Percentiles rank a stretch among this genome's conserved stretches.
phyloP scores from a whole-genome alignment of 1,140 invertebrate genomes.

The Drosophila oshimai region DNA sequence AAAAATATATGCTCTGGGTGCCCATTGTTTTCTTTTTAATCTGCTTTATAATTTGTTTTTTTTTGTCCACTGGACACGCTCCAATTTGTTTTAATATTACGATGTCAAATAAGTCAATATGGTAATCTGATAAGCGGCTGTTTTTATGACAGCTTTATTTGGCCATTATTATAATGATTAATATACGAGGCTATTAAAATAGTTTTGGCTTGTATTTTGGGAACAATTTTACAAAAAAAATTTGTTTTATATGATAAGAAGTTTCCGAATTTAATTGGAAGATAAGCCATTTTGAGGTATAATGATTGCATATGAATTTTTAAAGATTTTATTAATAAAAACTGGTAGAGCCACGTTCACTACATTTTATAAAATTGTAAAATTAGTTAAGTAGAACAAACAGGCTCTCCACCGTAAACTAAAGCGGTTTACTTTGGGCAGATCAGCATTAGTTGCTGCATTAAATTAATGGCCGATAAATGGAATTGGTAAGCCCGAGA shows the following conservation, averaged over 20 bases:
- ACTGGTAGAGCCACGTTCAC: too few relatives aligned
- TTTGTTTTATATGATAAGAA: too few relatives aligned
- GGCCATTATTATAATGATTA: not conserved
- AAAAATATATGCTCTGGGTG: not conserved
- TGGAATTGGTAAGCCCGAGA: conserved; percentile 2
- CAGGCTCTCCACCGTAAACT: not conserved
- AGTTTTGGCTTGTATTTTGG: too few relatives aligned
- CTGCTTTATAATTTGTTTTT: conserved; percentile 6
- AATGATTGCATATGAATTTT: not conserved
- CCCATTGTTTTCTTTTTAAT: not conserved
- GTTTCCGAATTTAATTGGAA: too few relatives aligned
- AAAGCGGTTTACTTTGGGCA: conserved; percentile 14
- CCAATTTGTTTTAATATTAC: conserved; percentile 32
- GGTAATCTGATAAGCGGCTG: not conserved
- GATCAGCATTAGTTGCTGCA: conserved; percentile 39
- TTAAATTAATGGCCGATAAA: conserved; percentile 35
- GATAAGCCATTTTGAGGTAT: too few relatives aligned
- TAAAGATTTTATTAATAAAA: not conserved
- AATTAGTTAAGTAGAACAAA: conserved; percentile 3
- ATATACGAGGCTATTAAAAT: too few relatives aligned
- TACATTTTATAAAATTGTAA: not conserved
- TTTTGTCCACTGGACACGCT: conserved; percentile 9
- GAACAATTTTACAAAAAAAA: too few relatives aligned
- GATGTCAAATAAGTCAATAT: conserved; percentile 2
- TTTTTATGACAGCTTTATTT: conserved; percentile 9